These are phyloP conservation scores for Acanthochromis polyacanthus DNA, from an alignment of 2,113 vertebrate species.

Conservation along the genomic window DNA sequence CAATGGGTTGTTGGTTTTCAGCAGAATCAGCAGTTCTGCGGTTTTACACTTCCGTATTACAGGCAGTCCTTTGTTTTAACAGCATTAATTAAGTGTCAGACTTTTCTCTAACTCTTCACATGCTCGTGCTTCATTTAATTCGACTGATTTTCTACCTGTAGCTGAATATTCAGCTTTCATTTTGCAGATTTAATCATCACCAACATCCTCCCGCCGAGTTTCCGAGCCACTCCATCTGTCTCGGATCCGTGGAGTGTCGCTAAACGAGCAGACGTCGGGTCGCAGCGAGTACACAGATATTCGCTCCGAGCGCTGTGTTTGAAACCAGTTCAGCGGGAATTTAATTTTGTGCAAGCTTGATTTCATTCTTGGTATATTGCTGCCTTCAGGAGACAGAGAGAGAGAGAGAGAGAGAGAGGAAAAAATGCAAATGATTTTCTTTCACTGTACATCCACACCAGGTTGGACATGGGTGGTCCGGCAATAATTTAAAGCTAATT, in stretches of 20 bases:
- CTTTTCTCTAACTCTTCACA: too few relatives aligned
- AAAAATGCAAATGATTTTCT: constrained; percentile 3
- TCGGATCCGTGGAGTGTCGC: constrained; percentile 1
- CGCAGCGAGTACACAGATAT: constrained; percentile 46
- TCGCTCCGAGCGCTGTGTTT: constrained; percentile 49
- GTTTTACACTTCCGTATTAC: too few relatives aligned
- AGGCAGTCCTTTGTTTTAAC: too few relatives aligned
- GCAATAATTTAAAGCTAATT: constrained; percentile 1
- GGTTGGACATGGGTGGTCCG: background rate
- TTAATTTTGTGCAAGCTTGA: constrained; percentile 45
- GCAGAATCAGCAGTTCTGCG: too few relatives aligned
- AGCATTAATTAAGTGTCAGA: too few relatives aligned
- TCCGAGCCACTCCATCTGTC: constrained; percentile 46
- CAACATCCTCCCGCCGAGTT: background rate
- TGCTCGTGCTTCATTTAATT: too few relatives aligned
- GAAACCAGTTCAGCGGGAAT: constrained; percentile 48
- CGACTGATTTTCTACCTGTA: too few relatives aligned
- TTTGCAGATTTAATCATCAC: background rate
- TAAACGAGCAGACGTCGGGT: constrained; percentile 47
- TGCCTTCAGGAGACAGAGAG: constrained; percentile 29
- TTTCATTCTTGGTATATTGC: constrained; percentile 31
- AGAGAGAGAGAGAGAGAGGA: too few relatives aligned
- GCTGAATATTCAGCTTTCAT: too few relatives aligned
- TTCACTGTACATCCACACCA: background rate
- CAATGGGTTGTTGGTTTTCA: too few relatives aligned